A percentile compares a stretch with the other conserved stretches of the same genome.
These are phyloP conservation scores for Orbicella faveolata DNA, from an alignment of 64 coral and sea anemone genomes.

Conservation along the genomic window DNA sequence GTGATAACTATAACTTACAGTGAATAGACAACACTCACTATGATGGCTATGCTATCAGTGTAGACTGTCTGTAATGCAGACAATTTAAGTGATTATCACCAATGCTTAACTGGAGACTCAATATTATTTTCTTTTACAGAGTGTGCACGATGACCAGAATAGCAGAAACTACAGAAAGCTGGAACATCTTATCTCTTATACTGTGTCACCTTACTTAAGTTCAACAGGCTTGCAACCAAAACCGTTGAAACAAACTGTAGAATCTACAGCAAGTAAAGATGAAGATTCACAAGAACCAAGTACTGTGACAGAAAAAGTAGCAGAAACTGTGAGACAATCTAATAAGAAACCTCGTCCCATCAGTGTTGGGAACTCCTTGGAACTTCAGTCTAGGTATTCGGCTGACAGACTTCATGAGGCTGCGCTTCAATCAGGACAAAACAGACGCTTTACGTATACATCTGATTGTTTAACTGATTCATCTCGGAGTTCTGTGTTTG, in stretches of 20 bases:
- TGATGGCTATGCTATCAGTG: no score
- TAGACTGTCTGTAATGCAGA: no score
- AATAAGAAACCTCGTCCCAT: constrained; percentile 6
- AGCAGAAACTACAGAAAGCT: constrained; percentile 80
- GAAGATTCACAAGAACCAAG: not conserved
- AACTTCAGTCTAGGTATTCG: constrained; percentile 44
- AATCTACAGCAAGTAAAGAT: constrained; percentile 4
- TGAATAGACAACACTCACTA: no score
- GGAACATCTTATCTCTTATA: constrained; percentile 78
- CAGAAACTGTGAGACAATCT: not conserved
- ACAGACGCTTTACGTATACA: constrained; percentile 3
- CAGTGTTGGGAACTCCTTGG: constrained; percentile 12
- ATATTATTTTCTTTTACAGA: constrained; percentile 37
- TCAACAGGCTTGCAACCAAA: constrained; percentile 69
- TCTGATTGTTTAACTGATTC: constrained; percentile 14
- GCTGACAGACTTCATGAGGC: constrained; percentile 41
- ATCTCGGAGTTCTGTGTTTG: not conserved
- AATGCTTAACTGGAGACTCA: not conserved
- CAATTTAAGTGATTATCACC: not conserved
- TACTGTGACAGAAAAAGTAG: not conserved
- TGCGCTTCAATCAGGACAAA: not conserved
- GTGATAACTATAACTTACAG: no score
- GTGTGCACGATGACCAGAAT: constrained; percentile 70
- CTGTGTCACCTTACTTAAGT: constrained; percentile 76
- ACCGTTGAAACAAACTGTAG: constrained; percentile 14